phyloP scores from a whole-genome alignment of 1,140 invertebrate species.

The Leptinotarsa defecta region DNA sequence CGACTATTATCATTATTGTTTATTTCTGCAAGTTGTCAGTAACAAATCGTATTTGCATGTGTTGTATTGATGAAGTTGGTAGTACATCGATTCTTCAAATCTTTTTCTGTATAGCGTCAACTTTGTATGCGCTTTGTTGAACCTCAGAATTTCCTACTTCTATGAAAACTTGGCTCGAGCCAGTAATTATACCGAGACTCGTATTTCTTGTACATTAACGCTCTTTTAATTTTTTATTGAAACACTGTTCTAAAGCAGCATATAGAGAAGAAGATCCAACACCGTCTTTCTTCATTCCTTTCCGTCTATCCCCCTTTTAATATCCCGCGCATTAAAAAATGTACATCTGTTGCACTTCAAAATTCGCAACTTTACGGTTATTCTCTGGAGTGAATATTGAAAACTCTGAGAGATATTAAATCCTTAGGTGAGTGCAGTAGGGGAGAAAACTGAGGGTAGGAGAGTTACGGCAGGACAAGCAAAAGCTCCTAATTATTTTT shows the following conservation, averaged over 20 bases:
- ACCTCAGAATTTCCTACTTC: background rate
- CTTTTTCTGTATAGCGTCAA: too few species aligned
- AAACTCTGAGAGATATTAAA: background rate
- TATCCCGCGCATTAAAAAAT: constrained; percentile 6
- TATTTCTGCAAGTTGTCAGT: too few species aligned
- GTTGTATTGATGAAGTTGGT: too few species aligned
- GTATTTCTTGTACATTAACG: constrained; percentile 37
- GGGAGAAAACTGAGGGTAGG: background rate
- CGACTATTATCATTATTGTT: too few species aligned
- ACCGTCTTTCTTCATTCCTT: constrained; percentile 8
- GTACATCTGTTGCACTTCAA: constrained; percentile 17
- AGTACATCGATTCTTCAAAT: too few species aligned
- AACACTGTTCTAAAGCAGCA: constrained; percentile 25
- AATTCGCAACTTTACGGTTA: background rate
- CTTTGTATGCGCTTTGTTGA: too few species aligned
- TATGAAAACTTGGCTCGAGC: background rate
- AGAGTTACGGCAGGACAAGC: background rate
- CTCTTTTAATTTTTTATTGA: constrained; percentile 35
- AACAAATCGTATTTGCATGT: too few species aligned
- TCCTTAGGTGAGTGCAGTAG: background rate
- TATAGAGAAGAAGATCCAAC: background rate
- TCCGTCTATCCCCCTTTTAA: constrained; percentile 9
- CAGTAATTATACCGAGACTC: background rate
- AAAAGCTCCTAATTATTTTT: too few species aligned
- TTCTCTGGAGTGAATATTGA: background rate